Evolutionary conservation across 2,888 invertebrate species (phyloP), one percentile per base, ranked within the genome.

Genomic region (Lingula anatina): DNA sequence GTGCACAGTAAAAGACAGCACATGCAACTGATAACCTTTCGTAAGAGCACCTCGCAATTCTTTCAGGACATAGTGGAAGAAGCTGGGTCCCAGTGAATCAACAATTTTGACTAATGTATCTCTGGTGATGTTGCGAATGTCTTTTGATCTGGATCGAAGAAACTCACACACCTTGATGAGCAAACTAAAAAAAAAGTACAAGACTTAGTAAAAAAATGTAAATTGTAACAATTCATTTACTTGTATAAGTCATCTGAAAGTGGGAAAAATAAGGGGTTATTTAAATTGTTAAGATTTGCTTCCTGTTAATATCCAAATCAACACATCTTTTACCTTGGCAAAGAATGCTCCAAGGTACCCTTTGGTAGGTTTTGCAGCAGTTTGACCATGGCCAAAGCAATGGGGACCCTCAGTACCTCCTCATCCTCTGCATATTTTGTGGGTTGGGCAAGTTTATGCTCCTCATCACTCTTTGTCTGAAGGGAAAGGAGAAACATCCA

Each of bases 61-160:
- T 53, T 84, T 84, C 12, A 96, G 75, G 23, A 96, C 77, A 62
- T 86, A 80, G 5, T 84, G 82, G 53, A 97, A 80, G 75, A 91
- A 91, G 18, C 83, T 78, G 0, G 91, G 85, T 0, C 96, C 96
- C 7, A 99, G 81, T 0, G 89, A 84, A 0, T 84, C 68, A 85
- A 93, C 88, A 25, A 95, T 89, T 76, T 91, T 89, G 61, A 89
- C 86, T n/a, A 97, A 82, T n/a, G 90, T 92, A 72, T 92, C 90
- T 28, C 94, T 83, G 0, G 95, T 87, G 0, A 85, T 80, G 68
- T 88, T 85, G 38, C 96, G 83, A 2, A 95, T 89, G 65, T 90
- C 90, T 61, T 88, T 88, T 21, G 92, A 76, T 2, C 89, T 88
- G 0, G 94, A 94, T 73, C 90, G 90, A 50, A 97, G 78, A 72